Conservation (phyloP, 2,797 vertebrate species). For the Tenualosa thibaudeaui region DNA sequence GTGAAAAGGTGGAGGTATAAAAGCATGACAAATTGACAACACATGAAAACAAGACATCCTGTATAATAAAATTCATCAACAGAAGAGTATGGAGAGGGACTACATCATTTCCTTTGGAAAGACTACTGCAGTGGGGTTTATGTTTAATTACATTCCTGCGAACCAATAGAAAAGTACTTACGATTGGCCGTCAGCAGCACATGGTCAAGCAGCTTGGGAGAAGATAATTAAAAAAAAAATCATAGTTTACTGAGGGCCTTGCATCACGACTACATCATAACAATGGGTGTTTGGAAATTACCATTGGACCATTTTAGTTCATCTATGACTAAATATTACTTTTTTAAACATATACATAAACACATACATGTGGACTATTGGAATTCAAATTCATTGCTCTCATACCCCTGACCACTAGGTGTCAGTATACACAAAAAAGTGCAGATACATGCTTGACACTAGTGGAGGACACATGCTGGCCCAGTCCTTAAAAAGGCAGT, state of each 20-base stretch:
- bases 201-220: too few species aligned
- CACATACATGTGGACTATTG: too few species aligned
- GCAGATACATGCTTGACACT: background rate
- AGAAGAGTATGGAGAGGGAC: too few species aligned
- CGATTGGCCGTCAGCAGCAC: background rate
- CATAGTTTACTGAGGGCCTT: too few species aligned
- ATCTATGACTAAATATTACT: too few species aligned
- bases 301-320: too few species aligned
- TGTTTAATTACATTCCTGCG: background rate
- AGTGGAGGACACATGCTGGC: background rate
- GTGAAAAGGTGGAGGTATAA: background rate
- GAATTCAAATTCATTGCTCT: background rate
- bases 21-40: background rate
- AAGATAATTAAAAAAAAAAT: too few species aligned
- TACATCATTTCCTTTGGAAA: too few species aligned
- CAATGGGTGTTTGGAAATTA: too few species aligned
- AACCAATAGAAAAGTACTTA: background rate
- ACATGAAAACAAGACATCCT: background rate
- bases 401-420: background rate
- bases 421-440: background rate
- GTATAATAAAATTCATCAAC: too few species aligned
- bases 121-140: background rate
- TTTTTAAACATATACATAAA: too few species aligned
- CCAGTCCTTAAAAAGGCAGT: background rate
- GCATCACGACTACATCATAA: too few species aligned